Evolutionary conservation across 1,140 invertebrate genomes (phyloP).

Genomic region (Diachasmimorpha longicaudata): DNA sequence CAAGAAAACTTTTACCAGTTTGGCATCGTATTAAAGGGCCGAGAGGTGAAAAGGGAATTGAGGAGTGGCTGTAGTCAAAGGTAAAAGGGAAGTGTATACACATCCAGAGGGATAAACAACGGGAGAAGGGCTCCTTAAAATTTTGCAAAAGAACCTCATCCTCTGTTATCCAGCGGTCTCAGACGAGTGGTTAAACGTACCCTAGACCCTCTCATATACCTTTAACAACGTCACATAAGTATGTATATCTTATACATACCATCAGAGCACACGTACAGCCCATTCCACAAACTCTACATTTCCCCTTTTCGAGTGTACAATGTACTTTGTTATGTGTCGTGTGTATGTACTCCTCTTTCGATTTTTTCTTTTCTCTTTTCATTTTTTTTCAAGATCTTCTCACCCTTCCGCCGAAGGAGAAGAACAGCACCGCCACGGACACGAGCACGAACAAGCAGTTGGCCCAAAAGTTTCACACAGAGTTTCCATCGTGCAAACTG

Average conservation of each 20-base stretch:
- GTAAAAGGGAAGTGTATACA: not conserved
- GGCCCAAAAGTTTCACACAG: not conserved
- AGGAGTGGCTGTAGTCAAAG: not conserved
- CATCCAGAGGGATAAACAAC: not conserved
- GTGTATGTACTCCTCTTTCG: not conserved
- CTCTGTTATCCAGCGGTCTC: not conserved
- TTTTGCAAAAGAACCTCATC: not conserved
- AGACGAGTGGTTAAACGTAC: conserved; percentile 1
- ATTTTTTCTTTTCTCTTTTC: not conserved
- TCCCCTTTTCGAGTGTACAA: not conserved
- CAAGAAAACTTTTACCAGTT: conserved; percentile 6
- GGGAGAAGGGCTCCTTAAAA: not conserved
- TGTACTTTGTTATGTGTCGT: not conserved
- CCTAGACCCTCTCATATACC: not conserved
- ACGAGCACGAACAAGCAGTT: conserved; percentile 6
- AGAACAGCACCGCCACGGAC: not conserved
- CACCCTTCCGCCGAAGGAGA: not conserved
- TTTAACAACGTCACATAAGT: not conserved
- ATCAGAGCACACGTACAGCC: not conserved
- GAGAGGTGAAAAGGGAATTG: not conserved
- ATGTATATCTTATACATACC: not conserved
- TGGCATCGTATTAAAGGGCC: not conserved
- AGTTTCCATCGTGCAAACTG: not conserved
- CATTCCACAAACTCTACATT: not conserved
- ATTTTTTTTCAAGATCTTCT: not conserved